A percentile compares a stretch with the other conserved stretches of the same genome.
Conservation (phyloP, 2,888 invertebrate genomes). For the Meganola albula region DNA sequence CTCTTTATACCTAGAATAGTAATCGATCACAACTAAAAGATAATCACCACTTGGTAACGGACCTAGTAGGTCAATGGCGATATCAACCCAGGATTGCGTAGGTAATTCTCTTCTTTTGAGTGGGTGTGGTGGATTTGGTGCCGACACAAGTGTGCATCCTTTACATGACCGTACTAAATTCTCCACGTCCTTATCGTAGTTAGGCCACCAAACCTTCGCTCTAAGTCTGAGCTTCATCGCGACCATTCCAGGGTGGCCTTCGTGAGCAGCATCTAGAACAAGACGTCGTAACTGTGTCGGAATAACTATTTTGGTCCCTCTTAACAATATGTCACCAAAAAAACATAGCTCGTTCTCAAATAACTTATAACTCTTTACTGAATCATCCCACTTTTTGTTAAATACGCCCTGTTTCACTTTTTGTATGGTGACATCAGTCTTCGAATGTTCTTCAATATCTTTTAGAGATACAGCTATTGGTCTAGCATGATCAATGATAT, state of each 20-base stretch:
- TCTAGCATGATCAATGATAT: not conserved
- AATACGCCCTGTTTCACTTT: not conserved
- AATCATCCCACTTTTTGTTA: not conserved
- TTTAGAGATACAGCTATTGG: slow-evolving; percentile 6
- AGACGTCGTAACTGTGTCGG: not conserved
- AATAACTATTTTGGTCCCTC: slow-evolving; percentile 5
- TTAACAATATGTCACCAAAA: not conserved
- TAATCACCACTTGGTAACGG: slow-evolving; percentile 24
- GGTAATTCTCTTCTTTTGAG: slow-evolving; percentile 18
- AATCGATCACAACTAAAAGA: slow-evolving; percentile 23
- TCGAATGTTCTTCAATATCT: not conserved
- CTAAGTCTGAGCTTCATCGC: slow-evolving; percentile 6
- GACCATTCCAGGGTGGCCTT: slow-evolving; percentile 9
- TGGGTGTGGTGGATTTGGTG: slow-evolving; percentile 14
- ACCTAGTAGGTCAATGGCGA: slow-evolving; percentile 22
- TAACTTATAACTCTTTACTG: slow-evolving; percentile 1
- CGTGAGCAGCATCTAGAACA: slow-evolving; percentile 7
- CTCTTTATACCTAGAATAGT: slow-evolving; percentile 25
- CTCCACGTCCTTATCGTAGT: slow-evolving; percentile 19
- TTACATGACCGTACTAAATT: slow-evolving; percentile 16
- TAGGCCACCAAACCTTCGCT: slow-evolving; percentile 24
- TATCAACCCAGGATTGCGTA: slow-evolving; percentile 17
- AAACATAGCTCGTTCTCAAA: slow-evolving; percentile 7
- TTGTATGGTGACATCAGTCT: not conserved
- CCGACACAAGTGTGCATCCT: slow-evolving; percentile 17